These are phyloP conservation scores for Apogon hyalosoma DNA, from an alignment of 2,797 vertebrate genomes.

Conservation along the genomic window DNA sequence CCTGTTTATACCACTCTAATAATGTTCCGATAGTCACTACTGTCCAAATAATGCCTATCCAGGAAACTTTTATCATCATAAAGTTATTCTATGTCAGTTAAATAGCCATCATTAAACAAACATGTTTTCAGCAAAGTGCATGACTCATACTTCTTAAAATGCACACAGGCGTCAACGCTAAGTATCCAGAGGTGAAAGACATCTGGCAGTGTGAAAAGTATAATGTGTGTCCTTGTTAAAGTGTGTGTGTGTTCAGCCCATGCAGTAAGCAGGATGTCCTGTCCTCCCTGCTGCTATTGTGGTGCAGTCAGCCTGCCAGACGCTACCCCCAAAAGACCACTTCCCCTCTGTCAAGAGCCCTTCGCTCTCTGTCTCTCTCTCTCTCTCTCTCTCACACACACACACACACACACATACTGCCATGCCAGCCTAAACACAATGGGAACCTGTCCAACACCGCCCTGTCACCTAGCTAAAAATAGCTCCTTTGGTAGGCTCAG, in stretches of 20 bases:
- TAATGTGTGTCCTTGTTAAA: slow-evolving; percentile 1
- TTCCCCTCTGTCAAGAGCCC: slow-evolving; percentile 75
- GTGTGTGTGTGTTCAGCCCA: slow-evolving; percentile 28
- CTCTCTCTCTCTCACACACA: slow-evolving; percentile 15
- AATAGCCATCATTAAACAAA: slow-evolving; percentile 19
- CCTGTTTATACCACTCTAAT: too few relatives aligned
- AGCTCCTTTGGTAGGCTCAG: slow-evolving; percentile 43
- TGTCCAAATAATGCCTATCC: too few relatives aligned
- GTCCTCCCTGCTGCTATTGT: slow-evolving; percentile 79
- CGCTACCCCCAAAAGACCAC: slow-evolving; percentile 64
- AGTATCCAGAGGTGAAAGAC: slow-evolving; percentile 27
- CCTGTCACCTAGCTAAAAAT: slow-evolving; percentile 77
- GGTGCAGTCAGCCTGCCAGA: slow-evolving; percentile 65
- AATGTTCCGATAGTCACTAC: too few relatives aligned
- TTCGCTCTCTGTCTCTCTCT: slow-evolving; percentile 19
- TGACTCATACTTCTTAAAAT: slow-evolving; percentile 40
- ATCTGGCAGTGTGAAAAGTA: slow-evolving; percentile 23
- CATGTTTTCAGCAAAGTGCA: slow-evolving; percentile 11
- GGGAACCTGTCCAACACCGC: slow-evolving; percentile 60
- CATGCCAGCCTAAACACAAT: slow-evolving; percentile 77
- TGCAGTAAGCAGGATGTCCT: slow-evolving; percentile 80
- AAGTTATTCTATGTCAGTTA: not conserved
- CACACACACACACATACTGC: slow-evolving; percentile 24
- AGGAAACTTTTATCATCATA: not conserved
- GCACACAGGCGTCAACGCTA: slow-evolving; percentile 21